A percentile compares a stretch with the other conserved stretches of the same genome.
Evolutionary conservation across 2,888 invertebrate species (phyloP).

Genomic region (Caenorhabditis imperialis): DNA sequence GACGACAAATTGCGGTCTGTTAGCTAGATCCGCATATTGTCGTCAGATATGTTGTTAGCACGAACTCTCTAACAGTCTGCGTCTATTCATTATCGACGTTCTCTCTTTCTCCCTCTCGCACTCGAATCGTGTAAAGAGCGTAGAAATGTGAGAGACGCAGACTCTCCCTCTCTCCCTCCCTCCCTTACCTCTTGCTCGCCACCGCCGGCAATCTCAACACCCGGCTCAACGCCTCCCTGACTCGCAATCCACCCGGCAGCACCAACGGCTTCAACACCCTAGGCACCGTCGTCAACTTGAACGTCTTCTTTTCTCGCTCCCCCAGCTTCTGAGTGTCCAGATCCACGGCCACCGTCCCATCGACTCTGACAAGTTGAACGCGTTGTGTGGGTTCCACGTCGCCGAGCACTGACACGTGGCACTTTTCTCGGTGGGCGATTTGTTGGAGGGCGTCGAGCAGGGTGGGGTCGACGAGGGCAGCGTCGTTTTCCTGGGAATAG

Average conservation of each 20-base stretch:
- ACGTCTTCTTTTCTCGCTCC: slow-evolving; percentile 80
- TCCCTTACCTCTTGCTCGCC: slow-evolving; percentile 87
- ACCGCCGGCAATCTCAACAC: slow-evolving; percentile 90
- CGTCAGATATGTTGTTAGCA: too few species aligned
- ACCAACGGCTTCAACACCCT: slow-evolving; percentile 68
- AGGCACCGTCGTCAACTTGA: slow-evolving; percentile 8
- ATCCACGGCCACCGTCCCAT: slow-evolving; percentile 60
- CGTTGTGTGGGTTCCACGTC: slow-evolving; percentile 85
- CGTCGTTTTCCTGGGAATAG: slow-evolving; percentile 82
- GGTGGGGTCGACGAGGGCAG: slow-evolving; percentile 84
- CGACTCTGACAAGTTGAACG: slow-evolving; percentile 78
- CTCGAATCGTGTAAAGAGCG: too few species aligned
- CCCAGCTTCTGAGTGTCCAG: slow-evolving; percentile 64
- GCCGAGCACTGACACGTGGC: slow-evolving; percentile 93
- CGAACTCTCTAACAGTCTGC: too few species aligned
- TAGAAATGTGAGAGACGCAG: too few species aligned
- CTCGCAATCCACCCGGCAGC: slow-evolving; percentile 82
- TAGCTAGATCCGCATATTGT: too few species aligned
- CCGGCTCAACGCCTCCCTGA: slow-evolving; percentile 84
- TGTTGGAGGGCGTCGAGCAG: slow-evolving; percentile 83
- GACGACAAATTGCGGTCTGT: too few species aligned
- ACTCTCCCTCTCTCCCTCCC: too few species aligned
- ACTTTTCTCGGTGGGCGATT: slow-evolving; percentile 90
- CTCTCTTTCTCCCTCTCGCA: too few species aligned
- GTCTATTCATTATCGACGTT: too few species aligned